Evolutionary conservation across 2,888 invertebrate species (phyloP).

Genomic region (Latrodectus elegans): DNA sequence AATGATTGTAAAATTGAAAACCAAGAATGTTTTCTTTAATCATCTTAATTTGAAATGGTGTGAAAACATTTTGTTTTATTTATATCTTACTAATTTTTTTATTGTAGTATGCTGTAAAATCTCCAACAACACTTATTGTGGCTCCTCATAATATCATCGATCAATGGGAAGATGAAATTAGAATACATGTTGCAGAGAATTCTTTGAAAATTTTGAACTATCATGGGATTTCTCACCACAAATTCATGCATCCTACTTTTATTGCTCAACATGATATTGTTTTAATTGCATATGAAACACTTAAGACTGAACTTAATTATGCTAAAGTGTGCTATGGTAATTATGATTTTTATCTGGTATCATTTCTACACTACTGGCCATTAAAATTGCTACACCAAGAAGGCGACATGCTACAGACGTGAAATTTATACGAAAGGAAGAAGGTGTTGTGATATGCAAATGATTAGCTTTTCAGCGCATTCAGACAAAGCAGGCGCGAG

Average conservation of each 20-base stretch:
- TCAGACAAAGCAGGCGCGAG: too few relatives aligned
- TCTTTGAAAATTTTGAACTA: constrained; percentile 75
- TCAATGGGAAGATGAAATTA: constrained; percentile 85
- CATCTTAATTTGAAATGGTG: too few relatives aligned
- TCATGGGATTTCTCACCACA: constrained; percentile 77
- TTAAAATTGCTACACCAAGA: too few relatives aligned
- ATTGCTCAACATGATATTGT: constrained; percentile 83
- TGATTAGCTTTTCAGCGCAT: too few relatives aligned
- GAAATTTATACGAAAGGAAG: too few relatives aligned
- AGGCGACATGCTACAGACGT: too few relatives aligned
- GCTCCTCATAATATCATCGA: constrained; percentile 81
- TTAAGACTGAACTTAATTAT: constrained; percentile 81
- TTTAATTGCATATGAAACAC: constrained; percentile 82
- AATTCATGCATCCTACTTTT: constrained; percentile 79
- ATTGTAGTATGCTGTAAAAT: constrained; percentile 77
- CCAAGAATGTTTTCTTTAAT: too few relatives aligned
- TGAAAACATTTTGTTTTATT: not conserved
- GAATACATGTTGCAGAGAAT: constrained; percentile 79
- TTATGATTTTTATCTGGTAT: not conserved
- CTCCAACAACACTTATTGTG: constrained; percentile 83
- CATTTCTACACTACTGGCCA: not conserved
- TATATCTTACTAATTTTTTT: constrained; percentile 2
- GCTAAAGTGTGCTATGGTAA: constrained; percentile 77
- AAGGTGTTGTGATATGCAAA: too few relatives aligned
- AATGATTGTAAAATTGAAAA: too few relatives aligned